Percentiles rank a stretch among this genome's conserved stretches.
These are phyloP conservation scores for Linyphia triangularis DNA, from an alignment of 2,888 invertebrate genomes.

Conservation along the genomic window DNA sequence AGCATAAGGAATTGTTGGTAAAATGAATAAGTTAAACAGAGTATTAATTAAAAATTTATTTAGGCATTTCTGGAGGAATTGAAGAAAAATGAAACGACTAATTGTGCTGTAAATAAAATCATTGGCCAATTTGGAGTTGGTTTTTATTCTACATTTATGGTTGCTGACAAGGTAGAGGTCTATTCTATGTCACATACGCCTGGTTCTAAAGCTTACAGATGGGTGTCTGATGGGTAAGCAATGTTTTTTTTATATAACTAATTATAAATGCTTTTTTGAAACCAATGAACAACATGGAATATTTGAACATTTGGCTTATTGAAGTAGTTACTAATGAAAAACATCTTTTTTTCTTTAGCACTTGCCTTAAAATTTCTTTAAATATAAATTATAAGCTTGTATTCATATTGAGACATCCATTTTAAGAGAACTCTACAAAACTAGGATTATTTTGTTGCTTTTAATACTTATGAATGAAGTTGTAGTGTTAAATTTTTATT, in stretches of 20 bases:
- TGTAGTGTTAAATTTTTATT: not conserved
- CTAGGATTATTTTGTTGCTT: not conserved
- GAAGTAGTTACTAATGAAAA: no score
- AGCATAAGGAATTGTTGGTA: not conserved
- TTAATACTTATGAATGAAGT: not conserved
- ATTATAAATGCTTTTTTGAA: no score
- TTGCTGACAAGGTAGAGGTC: slow-evolving; percentile 95
- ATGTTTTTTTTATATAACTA: no score
- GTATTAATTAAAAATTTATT: not conserved
- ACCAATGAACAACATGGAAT: no score
- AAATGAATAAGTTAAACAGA: not conserved
- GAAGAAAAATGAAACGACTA: slow-evolving; percentile 83
- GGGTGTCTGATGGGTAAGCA: slow-evolving; percentile 93
- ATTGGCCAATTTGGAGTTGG: slow-evolving; percentile 99
- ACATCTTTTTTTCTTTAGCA: no score
- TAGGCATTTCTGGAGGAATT: slow-evolving; percentile 92
- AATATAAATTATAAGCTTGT: no score
- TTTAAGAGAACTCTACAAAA: not conserved
- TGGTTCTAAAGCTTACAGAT: slow-evolving; percentile 85
- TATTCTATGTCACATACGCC: slow-evolving; percentile 87
- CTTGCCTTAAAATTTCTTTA: no score
- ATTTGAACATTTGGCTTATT: no score
- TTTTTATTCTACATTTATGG: slow-evolving; percentile 98
- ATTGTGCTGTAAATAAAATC: slow-evolving; percentile 85
- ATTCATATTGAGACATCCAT: not conserved